Evolutionary conservation across 2,888 invertebrate genomes (phyloP).

Genomic region (Leucoptera coffeella): DNA sequence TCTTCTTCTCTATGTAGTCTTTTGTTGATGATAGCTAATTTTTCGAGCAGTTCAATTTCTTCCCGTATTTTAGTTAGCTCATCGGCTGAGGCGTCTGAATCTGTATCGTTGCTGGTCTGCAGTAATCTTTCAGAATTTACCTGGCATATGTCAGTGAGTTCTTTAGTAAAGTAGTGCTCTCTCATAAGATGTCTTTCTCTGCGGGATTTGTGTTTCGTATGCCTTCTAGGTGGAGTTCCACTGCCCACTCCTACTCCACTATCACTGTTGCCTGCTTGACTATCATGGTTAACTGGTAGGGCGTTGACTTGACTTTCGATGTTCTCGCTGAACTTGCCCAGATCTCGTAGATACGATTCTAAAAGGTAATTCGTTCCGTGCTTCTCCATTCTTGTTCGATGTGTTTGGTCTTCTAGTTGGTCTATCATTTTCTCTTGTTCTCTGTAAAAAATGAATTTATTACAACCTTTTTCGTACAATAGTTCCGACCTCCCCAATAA

Average conservation of each 20-base stretch:
- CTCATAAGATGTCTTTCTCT: conserved; percentile 46
- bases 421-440: conserved; percentile 76
- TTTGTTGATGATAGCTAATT: conserved; percentile 66
- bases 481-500: too few relatives aligned
- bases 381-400: conserved; percentile 64
- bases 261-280: conserved; percentile 64
- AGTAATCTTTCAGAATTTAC: conserved; percentile 41
- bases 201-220: conserved; percentile 47
- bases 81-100: conserved; percentile 43
- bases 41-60: conserved; percentile 68
- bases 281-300: too few relatives aligned
- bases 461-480: too few relatives aligned
- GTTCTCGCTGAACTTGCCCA: conserved; percentile 34
- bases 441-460: conserved; percentile 26
- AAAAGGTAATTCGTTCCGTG: conserved; percentile 75
- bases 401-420: conserved; percentile 70
- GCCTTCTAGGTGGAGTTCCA: conserved; percentile 52
- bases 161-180: conserved; percentile 50
- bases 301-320: too few relatives aligned
- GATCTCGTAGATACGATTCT: conserved; percentile 62
- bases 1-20: conserved; percentile 69
- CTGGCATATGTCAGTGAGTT: conserved; percentile 46
- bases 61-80: conserved; percentile 54
- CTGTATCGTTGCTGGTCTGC: conserved; percentile 35
- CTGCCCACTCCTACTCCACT: conserved; percentile 64